Percentiles rank a stretch among this genome's conserved stretches.
Evolutionary conservation across 2,113 vertebrate genomes (phyloP).

Genomic region (Toxotes jaculatrix): DNA sequence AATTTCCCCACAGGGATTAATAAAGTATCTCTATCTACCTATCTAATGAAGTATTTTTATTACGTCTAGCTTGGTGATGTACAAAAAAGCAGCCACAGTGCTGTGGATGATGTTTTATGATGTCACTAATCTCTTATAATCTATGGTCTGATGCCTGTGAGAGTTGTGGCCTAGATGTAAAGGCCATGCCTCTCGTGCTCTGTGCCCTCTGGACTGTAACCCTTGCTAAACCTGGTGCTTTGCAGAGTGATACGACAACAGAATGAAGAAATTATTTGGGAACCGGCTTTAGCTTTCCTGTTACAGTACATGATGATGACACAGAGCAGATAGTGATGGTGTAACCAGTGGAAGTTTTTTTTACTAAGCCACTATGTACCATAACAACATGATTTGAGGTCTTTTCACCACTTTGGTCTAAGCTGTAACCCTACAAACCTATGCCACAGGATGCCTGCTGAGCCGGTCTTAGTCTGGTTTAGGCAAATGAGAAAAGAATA

Average conservation of each 20-base stretch:
- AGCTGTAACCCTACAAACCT: background rate
- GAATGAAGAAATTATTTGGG: conserved; percentile 14
- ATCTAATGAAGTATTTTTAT: background rate
- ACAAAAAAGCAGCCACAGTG: background rate
- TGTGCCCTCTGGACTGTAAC: conserved; percentile 12
- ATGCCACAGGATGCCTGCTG: background rate
- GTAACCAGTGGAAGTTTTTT: background rate
- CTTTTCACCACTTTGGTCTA: background rate
- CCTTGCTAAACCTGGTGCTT: conserved; percentile 23
- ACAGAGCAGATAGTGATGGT: background rate
- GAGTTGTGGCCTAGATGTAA: conserved; percentile 39
- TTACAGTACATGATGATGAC: background rate
- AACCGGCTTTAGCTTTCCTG: background rate
- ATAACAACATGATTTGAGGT: background rate
- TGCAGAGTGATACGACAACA: conserved; percentile 16
- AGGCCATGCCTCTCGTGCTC: conserved; percentile 30
- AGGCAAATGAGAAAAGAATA: conserved; percentile 18
- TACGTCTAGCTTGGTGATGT: background rate
- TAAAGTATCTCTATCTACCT: too few relatives aligned
- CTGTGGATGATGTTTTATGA: conserved; percentile 30
- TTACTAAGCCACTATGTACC: background rate
- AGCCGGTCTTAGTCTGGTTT: background rate
- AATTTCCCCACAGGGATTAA: too few relatives aligned
- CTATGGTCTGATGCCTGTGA: conserved; percentile 40
- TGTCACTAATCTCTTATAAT: conserved; percentile 60